Evolutionary conservation across 2,113 vertebrate species (phyloP), one percentile per base, ranked within the genome.

Genomic region (Aleadryas rufinucha): DNA sequence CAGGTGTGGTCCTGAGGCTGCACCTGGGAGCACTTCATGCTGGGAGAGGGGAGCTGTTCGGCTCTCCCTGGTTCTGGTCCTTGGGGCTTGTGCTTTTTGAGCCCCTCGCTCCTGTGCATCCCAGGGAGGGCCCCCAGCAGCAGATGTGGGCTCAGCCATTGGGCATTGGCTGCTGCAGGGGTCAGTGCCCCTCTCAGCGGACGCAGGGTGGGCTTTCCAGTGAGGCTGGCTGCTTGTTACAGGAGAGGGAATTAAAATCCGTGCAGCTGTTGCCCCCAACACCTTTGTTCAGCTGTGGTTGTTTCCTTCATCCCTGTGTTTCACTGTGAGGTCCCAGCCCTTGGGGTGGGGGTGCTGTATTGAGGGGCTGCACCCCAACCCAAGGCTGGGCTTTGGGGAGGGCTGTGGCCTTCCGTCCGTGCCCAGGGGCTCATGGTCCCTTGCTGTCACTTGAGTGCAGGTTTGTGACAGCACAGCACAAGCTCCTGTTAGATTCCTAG

Each of bases 381-480:
- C 4, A 19, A 2, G 18, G n/a, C 8, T 76, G 50, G 56, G 2
- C 2, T 31, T 45, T 66, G 57, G 5, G 21, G 27, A 6, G 42
- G n/a, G 41, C 45, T 85, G 44, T 50, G 80, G 41, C 2, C 1
- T 63, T 78, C 23, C 24, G 45, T 14, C 22, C 0, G 0, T 11
- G 9, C 75, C 4, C 4, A 28, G 19, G 0, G 0, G 22, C n/a
- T 78, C 1, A 0, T 10, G 6, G 37, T 50, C 52, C 0, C 59
- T 63, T 60, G 23, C 49, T 60, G 26, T 44, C 17, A 1, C 31
- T 0, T 0, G 2, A 45, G 80, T 1, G 37, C 45, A 27, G 90
- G 59, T 41, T 68, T 82, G 79, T 94, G 85, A 50, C 49, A 4
- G 76, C 68, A 6, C 4, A 27, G 87, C 37, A 13, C 24, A 3